A percentile compares a stretch with the other conserved stretches of the same genome.
Conservation (phyloP, 2,113 vertebrate genomes). For the Fregata magnificens region DNA sequence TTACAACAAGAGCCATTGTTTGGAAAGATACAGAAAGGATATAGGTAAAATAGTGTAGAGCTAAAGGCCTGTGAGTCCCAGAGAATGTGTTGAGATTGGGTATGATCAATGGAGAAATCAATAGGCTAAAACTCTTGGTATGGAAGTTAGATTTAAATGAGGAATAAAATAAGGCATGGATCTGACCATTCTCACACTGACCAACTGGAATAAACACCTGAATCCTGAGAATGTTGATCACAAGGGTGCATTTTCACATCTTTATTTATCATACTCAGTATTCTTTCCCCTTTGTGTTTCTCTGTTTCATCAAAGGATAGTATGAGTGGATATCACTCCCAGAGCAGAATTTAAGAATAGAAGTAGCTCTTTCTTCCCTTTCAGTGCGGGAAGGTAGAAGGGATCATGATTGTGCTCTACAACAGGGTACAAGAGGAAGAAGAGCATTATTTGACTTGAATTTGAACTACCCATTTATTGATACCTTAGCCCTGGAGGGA, state of each 20-base stretch:
- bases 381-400: not conserved
- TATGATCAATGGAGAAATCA: not conserved
- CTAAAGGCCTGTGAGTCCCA: not conserved
- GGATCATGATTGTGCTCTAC: not conserved
- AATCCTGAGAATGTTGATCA: not conserved
- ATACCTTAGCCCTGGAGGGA: not conserved
- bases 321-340: not conserved
- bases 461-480: not conserved
- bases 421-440: not conserved
- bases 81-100: not conserved
- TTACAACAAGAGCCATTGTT: not conserved
- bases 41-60: not conserved
- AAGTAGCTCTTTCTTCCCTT: not conserved
- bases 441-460: not conserved
- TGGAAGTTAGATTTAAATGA: not conserved
- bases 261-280: not conserved
- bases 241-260: not conserved
- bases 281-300: not conserved
- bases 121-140: not conserved
- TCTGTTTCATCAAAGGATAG: not conserved
- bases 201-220: not conserved
- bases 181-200: not conserved
- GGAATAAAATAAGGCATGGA: not conserved
- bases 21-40: not conserved
- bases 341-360: not conserved